Evolutionary conservation across 2,888 invertebrate species (phyloP), one percentile per base, ranked within the genome.

Genomic region (Marronus borbonicus): DNA sequence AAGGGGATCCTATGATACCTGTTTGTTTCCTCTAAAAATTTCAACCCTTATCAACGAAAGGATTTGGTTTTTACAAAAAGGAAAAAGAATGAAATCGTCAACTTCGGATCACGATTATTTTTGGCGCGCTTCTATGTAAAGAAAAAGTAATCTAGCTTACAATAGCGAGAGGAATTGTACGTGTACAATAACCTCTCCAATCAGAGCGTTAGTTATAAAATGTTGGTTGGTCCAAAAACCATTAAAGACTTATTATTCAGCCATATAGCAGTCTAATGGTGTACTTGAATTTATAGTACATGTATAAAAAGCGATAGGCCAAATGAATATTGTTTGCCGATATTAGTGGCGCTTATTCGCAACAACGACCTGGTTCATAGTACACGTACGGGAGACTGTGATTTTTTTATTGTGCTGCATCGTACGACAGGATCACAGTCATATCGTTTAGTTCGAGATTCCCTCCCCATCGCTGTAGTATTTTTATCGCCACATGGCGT

Each of bases 301-400:
- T 81, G 83, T 82, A 84, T 83, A 83, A 83, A 83, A 81, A 80
- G 76, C 79, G 78, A 79, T 62, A 79, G 81, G 74, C 76, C 83
- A 80, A 85, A 86, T 85, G 86, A 86, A 87, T 88, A 88, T 86
- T 79, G 68, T 76, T 68, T 76, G 68, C 66, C 58, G 89, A 90
- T 90, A 89, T 90, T 89, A 24, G 90, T 90, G 89, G 89, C 20
- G 17, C 39, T 76, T 65, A 24, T 66, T 65, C 76, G 76, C 76
- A 76, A 65, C 50, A 76, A 52, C 20, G 65, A 76, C 44, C 39
- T 64, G 65, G 65, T 62, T 52, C n/a, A 68, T 50, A 17, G 12
- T 60, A 49, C 39, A 3, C 24, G 28, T 60, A 49, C 55, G 60
- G 36, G 20, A 74, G 72, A 74, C 60, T 60, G 72, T 74, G 72